Base-by-base conservation (phyloP, 2,113 vertebrate genomes). In the Micromys minutus region DNA sequence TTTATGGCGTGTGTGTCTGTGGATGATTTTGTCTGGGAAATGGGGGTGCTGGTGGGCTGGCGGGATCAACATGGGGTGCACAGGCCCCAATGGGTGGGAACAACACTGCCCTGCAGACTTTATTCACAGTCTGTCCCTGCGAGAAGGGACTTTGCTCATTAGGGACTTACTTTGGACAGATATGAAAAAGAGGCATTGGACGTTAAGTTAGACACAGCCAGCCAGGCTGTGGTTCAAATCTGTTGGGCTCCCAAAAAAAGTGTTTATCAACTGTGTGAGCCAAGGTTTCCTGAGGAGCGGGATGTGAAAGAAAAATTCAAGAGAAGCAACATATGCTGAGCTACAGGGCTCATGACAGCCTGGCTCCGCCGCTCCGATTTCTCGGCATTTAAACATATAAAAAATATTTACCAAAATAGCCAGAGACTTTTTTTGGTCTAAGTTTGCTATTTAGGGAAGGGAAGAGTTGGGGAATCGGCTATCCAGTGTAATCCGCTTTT, bases 371-470 rank as follows among this genome's bases (percentile, higher is more conserved):
- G 39, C 50, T 31, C 10, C 3, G 21, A 45, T 71, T 85, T 88
- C 96, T 91, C 92, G 95, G 86, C 96, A 92, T 92, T 90, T 90
- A 89, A 39, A 91, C 63, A 24, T 71, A 67, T 96, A 87, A 90
- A 90, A 52, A 90, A 89, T 50, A 75, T 91, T 96, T 95, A 95
- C 95, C 59, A 92, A 92, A 96, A 97, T 97, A 97, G 92, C 72
- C 42, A 34, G 59, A 95, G 96, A 96, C 96, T 95, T 96, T 94
- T 85, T 87, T 97, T 94, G 93, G 91, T 77, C 95, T 97, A 96
- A 95, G 93, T 96, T 94, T 92, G n/a, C 59, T 94, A 84, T 80
- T 94, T 74, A 71, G 92, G 87, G 90, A 47, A 87, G 71, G 87
- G 47, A 94, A 85, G 72, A 83, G 34, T 76, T 67, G 94, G 95